These are phyloP conservation scores for Sinocyclocheilus anophthalmus DNA, from an alignment of 2,113 vertebrate genomes.

Conservation along the genomic window DNA sequence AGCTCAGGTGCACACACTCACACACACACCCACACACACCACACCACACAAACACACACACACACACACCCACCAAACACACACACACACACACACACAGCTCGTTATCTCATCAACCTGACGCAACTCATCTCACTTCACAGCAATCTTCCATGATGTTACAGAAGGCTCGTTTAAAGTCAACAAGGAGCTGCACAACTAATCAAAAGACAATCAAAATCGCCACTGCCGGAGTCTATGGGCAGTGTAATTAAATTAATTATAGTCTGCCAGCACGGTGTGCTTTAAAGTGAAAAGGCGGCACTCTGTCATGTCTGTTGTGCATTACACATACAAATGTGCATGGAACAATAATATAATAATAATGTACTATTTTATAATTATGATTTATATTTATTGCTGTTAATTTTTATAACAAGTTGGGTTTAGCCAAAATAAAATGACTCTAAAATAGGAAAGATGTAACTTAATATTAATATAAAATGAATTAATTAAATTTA, in stretches of 20 bases:
- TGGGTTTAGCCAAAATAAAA: too few species aligned
- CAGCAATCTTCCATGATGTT: slow-evolving; percentile 57
- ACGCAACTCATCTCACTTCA: slow-evolving; percentile 57
- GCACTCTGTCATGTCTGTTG: not conserved
- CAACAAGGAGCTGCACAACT: not conserved
- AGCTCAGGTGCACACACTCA: slow-evolving; percentile 5
- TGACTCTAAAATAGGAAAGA: too few species aligned
- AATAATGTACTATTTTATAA: not conserved
- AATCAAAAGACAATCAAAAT: not conserved
- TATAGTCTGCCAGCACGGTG: not conserved
- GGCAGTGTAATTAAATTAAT: not conserved
- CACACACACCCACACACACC: slow-evolving; percentile 31
- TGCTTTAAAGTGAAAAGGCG: not conserved
- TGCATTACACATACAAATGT: not conserved
- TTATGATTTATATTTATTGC: too few species aligned
- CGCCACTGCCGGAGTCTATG: not conserved
- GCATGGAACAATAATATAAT: not conserved
- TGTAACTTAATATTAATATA: too few species aligned
- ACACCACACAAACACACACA: slow-evolving; percentile 10
- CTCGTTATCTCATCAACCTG: slow-evolving; percentile 42
- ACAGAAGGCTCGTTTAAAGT: slow-evolving; percentile 47
- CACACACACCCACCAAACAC: not conserved
- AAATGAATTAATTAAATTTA: not conserved
- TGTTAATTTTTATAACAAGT: too few species aligned
- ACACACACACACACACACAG: slow-evolving; percentile 17